phyloP scores from a whole-genome alignment of 1,140 invertebrate genomes.

The Drosophila prosaltans region DNA sequence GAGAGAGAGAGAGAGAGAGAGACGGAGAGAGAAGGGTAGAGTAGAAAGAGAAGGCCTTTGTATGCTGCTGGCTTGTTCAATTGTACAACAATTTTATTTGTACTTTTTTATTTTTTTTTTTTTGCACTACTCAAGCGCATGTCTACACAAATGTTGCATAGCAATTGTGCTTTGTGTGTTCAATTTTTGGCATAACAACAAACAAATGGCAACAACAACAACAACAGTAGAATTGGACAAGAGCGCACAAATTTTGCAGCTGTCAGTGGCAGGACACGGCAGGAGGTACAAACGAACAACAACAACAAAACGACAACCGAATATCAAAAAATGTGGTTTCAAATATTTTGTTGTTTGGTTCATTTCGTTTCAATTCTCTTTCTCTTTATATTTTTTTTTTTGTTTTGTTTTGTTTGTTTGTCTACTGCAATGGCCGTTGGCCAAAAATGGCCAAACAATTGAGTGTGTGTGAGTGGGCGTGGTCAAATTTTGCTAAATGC shows the following conservation, averaged over 20 bases:
- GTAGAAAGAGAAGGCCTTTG: conserved; percentile 22
- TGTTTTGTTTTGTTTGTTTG: conserved; percentile 28
- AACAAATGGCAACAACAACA: conserved; percentile 45
- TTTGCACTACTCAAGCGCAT: conserved; percentile 52
- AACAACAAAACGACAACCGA: conserved; percentile 7
- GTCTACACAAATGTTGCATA: conserved; percentile 80
- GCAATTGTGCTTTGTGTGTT: conserved; percentile 77
- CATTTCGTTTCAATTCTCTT: conserved; percentile 1
- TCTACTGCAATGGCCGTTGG: conserved; percentile 58
- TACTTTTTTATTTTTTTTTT: conserved; percentile 56
- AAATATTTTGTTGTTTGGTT: conserved; percentile 38
- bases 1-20: background rate
- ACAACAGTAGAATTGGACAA: conserved; percentile 70
- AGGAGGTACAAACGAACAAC: conserved; percentile 41
- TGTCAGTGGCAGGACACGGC: conserved; percentile 62
- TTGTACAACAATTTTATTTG: conserved; percentile 72
- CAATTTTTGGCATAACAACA: conserved; percentile 76
- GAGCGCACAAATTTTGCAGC: conserved; percentile 76
- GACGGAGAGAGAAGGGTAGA: background rate
- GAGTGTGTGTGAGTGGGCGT: conserved; percentile 25
- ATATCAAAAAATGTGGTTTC: conserved; percentile 54
- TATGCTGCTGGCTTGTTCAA: conserved; percentile 44
- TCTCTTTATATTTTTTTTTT: background rate
- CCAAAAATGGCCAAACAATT: conserved; percentile 37
- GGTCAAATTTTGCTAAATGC: conserved; percentile 54